phyloP scores from a whole-genome alignment of 2,113 vertebrate genomes.

The Sylvilagus bachmani region DNA sequence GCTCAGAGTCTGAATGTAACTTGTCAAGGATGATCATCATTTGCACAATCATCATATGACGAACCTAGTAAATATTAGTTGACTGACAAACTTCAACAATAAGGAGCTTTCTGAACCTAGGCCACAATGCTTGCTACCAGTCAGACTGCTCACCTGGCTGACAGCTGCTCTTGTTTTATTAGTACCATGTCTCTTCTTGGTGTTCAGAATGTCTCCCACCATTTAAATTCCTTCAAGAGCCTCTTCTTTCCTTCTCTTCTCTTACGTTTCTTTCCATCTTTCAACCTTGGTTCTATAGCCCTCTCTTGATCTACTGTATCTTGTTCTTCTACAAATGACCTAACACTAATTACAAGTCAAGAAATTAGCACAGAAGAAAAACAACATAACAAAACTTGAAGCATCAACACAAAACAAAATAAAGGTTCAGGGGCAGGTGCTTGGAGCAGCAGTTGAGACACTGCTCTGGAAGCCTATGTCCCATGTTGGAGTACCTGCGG shows the following conservation, averaged over 20 bases:
- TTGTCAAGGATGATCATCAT: background rate
- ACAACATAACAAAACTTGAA: background rate
- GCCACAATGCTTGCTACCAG: background rate
- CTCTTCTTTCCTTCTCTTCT: background rate
- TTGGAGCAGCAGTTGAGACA: too few species aligned
- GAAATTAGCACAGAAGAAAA: background rate
- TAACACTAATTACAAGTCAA: background rate
- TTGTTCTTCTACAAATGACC: background rate
- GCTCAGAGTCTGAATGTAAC: background rate
- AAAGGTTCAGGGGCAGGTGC: background rate
- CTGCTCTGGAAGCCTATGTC: too few species aligned
- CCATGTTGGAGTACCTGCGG: too few species aligned
- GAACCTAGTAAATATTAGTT: background rate
- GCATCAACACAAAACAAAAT: background rate
- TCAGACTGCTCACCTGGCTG: background rate
- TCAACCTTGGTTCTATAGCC: background rate
- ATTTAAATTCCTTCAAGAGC: fast-evolving
- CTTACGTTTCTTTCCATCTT: background rate
- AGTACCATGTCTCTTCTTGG: too few species aligned
- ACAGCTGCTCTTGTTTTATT: background rate
- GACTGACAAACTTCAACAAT: background rate
- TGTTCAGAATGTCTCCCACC: background rate
- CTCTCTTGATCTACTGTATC: background rate
- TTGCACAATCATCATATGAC: too few species aligned
- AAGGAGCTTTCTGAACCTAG: background rate